A percentile compares a stretch with the other conserved stretches of the same genome.
Conservation (phyloP, 2,797 vertebrate genomes). For the Xiphorhynchus erythropygius region DNA sequence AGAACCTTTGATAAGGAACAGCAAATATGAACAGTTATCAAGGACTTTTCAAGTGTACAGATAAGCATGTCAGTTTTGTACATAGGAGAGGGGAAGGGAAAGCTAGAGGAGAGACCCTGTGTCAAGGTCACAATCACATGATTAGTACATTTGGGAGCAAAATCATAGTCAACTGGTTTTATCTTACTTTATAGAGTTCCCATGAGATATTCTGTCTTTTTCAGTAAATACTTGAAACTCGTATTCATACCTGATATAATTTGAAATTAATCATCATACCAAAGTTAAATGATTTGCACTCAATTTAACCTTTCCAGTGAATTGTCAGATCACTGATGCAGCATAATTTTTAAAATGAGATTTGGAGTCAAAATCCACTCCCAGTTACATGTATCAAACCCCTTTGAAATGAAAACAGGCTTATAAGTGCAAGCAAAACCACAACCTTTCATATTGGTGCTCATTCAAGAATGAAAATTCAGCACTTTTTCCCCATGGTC, state of each 20-base stretch:
- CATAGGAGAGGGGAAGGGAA: not conserved
- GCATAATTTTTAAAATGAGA: not conserved
- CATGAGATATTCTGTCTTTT: not conserved
- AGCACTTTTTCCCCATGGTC: not conserved
- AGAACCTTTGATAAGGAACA: not conserved
- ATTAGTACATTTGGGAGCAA: not conserved
- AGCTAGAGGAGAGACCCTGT: not conserved
- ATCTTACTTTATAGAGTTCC: not conserved
- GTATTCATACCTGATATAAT: not conserved
- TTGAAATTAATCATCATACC: constrained; percentile 11
- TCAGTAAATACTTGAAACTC: constrained; percentile 12
- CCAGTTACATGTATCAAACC: not conserved
- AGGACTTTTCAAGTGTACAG: not conserved
- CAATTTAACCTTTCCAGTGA: constrained; percentile 1
- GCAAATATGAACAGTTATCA: not conserved
- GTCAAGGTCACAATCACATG: not conserved
- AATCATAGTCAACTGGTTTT: not conserved
- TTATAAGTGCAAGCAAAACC: not conserved
- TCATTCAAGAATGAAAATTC: not conserved
- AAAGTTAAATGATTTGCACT: not conserved
- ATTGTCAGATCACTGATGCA: not conserved
- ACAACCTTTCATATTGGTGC: not conserved
- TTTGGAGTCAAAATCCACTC: not conserved
- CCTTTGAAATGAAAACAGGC: constrained; percentile 2
- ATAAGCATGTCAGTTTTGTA: not conserved